These are phyloP conservation scores for Xiphophorus birchmanni DNA, from an alignment of 2,797 vertebrate genomes.

Conservation along the genomic window DNA sequence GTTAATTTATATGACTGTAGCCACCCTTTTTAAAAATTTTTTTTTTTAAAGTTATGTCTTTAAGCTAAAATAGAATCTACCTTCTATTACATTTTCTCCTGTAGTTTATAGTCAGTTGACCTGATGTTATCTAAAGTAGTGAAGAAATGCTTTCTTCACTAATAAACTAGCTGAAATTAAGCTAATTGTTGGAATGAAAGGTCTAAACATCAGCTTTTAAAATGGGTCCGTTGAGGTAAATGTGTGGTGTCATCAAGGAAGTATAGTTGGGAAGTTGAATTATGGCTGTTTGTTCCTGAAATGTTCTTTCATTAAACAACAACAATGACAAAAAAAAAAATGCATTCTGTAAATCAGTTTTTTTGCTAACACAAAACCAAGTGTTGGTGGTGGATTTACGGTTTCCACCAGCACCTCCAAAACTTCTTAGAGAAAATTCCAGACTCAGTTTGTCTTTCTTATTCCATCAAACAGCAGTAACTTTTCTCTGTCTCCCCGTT, in stretches of 20 bases:
- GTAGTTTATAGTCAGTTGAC: background rate
- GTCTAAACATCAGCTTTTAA: conserved; percentile 9
- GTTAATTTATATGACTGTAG: background rate
- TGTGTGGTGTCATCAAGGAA: background rate
- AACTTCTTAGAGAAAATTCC: background rate
- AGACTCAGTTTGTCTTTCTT: background rate
- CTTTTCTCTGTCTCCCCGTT: conserved; percentile 9
- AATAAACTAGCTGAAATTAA: background rate
- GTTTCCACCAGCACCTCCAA: background rate
- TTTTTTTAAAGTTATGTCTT: background rate
- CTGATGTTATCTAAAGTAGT: background rate
- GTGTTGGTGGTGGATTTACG: background rate
- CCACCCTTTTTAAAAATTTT: background rate
- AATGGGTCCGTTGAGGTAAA: background rate
- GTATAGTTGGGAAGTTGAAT: background rate
- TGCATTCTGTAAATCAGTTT: background rate
- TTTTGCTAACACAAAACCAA: background rate
- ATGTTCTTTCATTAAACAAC: background rate
- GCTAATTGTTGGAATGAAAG: background rate
- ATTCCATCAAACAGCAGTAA: conserved; percentile 14
- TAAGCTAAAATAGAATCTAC: background rate
- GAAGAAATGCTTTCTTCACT: background rate
- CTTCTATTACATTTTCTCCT: background rate
- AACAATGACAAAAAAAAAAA: background rate
- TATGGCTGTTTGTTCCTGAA: background rate